These are phyloP conservation scores for Eupsilia transversa DNA, from an alignment of 2,888 invertebrate genomes.

Conservation along the genomic window DNA sequence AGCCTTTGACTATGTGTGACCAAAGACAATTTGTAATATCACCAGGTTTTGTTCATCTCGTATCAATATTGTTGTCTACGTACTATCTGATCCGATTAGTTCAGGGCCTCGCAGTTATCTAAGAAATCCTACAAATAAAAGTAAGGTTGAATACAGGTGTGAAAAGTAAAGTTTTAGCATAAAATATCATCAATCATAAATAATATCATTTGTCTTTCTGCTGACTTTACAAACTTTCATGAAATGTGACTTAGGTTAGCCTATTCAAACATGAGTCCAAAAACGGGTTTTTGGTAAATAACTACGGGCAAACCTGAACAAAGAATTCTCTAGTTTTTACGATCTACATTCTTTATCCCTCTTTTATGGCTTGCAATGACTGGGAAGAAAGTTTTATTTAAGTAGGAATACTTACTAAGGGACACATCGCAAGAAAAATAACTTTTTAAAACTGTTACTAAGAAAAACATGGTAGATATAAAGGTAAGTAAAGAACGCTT, in stretches of 20 bases:
- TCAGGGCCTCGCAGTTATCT: neutral
- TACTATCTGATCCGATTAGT: neutral
- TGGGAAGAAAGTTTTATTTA: conserved; percentile 20
- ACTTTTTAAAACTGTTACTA: neutral
- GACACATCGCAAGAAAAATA: neutral
- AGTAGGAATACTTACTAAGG: neutral
- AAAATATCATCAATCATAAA: conserved; percentile 19
- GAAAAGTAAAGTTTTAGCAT: conserved; percentile 10
- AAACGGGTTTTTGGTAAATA: neutral
- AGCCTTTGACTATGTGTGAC: neutral
- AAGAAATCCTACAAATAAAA: conserved; percentile 1
- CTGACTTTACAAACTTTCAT: conserved; percentile 12
- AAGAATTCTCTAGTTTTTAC: conserved; percentile 17
- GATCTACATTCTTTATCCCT: neutral
- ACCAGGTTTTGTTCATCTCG: neutral
- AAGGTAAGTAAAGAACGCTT: neutral
- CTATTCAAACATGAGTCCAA: conserved; percentile 12
- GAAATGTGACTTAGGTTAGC: neutral
- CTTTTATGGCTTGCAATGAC: neutral
- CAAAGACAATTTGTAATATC: neutral
- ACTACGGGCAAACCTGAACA: neutral
- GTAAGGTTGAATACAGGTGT: neutral
- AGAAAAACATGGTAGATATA: neutral
- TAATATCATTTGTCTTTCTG: neutral
- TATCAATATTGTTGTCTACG: neutral